Evolutionary conservation across 2,113 vertebrate species (phyloP).

Genomic region (Panthera leo): DNA sequence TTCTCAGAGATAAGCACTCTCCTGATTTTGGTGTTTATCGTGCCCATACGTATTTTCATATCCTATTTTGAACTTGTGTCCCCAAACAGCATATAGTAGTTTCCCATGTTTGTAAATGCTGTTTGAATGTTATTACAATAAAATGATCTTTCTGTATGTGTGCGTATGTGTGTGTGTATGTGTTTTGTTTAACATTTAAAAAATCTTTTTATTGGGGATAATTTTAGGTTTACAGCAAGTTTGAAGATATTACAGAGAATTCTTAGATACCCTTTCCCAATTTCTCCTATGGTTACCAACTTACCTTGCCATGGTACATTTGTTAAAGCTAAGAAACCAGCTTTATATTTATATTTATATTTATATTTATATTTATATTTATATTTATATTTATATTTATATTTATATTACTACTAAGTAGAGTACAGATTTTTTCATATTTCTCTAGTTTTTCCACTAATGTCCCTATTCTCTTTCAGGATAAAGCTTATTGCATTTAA

Average conservation of each 20-base stretch:
- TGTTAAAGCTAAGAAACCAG: background rate
- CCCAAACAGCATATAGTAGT: background rate
- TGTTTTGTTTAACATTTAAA: conserved; percentile 1
- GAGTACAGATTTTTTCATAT: background rate
- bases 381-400: too few relatives aligned
- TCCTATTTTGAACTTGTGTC: background rate
- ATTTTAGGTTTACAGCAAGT: conserved; percentile 1
- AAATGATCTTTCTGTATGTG: background rate
- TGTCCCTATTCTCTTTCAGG: background rate
- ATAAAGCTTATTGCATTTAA: background rate
- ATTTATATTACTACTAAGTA: background rate
- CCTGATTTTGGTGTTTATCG: background rate
- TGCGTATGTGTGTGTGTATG: background rate
- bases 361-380: too few relatives aligned
- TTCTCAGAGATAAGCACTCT: background rate
- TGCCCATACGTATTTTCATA: background rate
- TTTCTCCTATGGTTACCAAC: background rate
- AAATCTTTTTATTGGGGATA: background rate
- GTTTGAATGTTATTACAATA: background rate
- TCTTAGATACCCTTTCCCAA: background rate
- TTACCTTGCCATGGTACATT: background rate
- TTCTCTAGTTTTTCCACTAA: background rate
- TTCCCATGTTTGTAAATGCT: background rate
- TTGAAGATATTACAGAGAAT: background rate
- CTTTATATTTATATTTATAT: too few relatives aligned